These are phyloP conservation scores for Prunella strophiata DNA, from an alignment of 2,797 vertebrate genomes.

Conservation along the genomic window DNA sequence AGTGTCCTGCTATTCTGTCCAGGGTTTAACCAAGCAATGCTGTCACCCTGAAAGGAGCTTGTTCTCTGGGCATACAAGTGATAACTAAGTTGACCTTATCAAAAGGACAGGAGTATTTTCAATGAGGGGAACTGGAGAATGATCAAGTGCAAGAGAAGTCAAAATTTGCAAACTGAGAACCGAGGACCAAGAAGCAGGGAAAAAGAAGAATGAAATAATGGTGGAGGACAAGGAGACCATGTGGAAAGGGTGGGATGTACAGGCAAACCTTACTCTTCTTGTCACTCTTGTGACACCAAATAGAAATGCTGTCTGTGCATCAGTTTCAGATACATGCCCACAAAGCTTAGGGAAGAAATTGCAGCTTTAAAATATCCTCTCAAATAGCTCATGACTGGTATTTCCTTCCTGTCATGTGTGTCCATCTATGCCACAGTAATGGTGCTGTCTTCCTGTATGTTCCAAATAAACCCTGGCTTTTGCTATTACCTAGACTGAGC, in stretches of 20 bases:
- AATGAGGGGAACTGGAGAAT: background rate
- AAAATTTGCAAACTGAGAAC: background rate
- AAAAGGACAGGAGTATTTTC: background rate
- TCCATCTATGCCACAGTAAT: background rate
- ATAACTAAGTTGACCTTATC: background rate
- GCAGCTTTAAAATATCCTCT: background rate
- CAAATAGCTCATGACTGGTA: background rate
- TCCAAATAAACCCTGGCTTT: background rate
- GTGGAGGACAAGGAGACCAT: background rate
- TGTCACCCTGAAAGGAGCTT: background rate
- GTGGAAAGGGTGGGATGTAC: background rate
- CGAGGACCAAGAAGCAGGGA: background rate
- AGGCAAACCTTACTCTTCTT: background rate
- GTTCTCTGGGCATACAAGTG: background rate
- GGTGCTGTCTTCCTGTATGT: fast-evolving
- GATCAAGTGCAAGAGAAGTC: background rate
- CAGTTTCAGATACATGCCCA: background rate
- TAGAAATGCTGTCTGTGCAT: background rate
- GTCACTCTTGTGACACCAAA: background rate
- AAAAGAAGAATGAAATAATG: background rate
- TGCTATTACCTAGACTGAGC: background rate
- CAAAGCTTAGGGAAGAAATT: background rate
- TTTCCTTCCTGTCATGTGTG: background rate
- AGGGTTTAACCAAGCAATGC: background rate
- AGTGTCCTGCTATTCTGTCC: background rate